These are phyloP conservation scores for Prunella strophiata DNA, from an alignment of 2,797 vertebrate genomes.

Conservation along the genomic window DNA sequence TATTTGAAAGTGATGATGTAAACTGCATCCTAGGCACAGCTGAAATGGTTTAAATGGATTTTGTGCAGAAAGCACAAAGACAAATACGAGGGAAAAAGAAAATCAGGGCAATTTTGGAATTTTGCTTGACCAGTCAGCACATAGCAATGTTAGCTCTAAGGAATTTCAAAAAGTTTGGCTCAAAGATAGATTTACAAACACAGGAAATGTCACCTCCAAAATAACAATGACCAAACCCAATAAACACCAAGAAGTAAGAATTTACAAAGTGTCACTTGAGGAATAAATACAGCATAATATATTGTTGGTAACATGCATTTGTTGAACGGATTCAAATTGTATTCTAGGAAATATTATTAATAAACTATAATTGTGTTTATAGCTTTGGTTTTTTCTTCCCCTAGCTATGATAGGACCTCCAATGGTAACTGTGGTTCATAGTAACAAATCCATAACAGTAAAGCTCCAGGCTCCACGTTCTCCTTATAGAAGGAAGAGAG, in stretches of 20 bases:
- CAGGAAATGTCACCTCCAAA: not conserved
- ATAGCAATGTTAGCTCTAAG: not conserved
- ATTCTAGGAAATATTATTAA: not conserved
- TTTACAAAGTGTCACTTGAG: not conserved
- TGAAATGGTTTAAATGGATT: not conserved
- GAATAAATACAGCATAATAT: not conserved
- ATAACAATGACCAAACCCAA: not conserved
- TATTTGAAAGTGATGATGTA: not conserved
- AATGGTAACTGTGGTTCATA: conserved; percentile 17
- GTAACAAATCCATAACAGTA: conserved; percentile 53
- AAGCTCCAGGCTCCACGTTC: conserved; percentile 64
- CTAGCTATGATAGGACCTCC: conserved; percentile 74
- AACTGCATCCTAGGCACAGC: not conserved
- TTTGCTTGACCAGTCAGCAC: not conserved
- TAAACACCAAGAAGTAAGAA: not conserved
- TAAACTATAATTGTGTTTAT: not conserved
- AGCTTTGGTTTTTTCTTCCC: not conserved
- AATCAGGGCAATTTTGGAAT: not conserved
- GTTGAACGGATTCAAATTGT: not conserved
- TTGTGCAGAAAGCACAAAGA: not conserved
- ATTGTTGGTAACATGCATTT: not conserved
- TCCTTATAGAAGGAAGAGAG: conserved; percentile 59
- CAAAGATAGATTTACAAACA: not conserved
- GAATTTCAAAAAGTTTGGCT: not conserved
- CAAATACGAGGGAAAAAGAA: not conserved